A percentile compares a stretch with the other conserved stretches of the same genome.
Evolutionary conservation across 2,888 invertebrate genomes (phyloP).

Genomic region (Smittia sp.): DNA sequence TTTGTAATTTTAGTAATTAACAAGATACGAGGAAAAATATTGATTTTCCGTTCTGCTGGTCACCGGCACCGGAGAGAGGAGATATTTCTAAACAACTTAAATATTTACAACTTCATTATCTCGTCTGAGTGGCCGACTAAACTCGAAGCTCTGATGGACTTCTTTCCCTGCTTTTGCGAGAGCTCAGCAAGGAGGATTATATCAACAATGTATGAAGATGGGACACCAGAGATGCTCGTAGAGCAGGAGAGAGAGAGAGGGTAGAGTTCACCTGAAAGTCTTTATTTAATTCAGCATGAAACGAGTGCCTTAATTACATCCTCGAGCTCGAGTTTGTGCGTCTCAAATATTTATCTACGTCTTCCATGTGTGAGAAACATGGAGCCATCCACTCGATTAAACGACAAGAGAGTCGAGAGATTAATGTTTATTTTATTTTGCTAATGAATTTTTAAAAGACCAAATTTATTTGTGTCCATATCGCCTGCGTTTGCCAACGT

Average conservation of each 20-base stretch:
- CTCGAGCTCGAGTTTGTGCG: no score
- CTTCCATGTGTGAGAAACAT: neutral
- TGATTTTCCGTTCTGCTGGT: neutral
- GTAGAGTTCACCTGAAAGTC: constrained; percentile 22
- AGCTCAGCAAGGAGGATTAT: constrained; percentile 3
- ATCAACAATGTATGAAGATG: neutral
- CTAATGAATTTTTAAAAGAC: constrained; percentile 22
- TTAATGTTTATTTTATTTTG: constrained; percentile 16
- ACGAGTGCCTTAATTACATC: constrained; percentile 11
- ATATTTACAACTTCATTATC: constrained; percentile 39
- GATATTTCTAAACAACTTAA: constrained; percentile 31
- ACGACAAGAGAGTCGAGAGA: neutral
- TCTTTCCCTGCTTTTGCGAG: no score
- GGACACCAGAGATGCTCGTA: neutral
- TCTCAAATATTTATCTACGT: no score
- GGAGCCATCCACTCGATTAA: neutral
- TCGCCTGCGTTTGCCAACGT: no score
- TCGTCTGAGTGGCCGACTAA: neutral
- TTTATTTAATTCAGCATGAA: constrained; percentile 37
- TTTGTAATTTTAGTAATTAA: no score
- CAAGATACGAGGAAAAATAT: no score
- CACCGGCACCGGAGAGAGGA: neutral
- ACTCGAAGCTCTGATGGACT: neutral
- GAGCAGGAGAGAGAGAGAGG: neutral
- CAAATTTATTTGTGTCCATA: neutral